Percentiles rank a stretch among this genome's conserved stretches.
phyloP scores from a whole-genome alignment of 2,888 invertebrate species.

The Scrobipalpa atriplicella region DNA sequence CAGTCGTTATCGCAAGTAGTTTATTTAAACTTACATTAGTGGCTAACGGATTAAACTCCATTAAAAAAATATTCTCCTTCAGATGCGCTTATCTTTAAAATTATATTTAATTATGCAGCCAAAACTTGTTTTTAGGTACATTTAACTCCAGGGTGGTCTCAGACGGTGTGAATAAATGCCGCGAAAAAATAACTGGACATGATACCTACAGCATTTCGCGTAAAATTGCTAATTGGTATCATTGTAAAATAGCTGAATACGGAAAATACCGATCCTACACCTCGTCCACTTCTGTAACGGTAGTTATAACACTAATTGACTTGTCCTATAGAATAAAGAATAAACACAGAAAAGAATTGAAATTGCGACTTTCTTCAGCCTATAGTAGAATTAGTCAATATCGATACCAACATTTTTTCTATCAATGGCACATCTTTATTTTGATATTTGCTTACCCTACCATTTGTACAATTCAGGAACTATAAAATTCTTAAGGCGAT shows the following conservation, averaged over 20 bases:
- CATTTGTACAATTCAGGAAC: too few relatives aligned
- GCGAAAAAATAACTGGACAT: not conserved
- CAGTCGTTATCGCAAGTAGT: not conserved
- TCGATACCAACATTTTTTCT: too few relatives aligned
- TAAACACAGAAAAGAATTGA: too few relatives aligned
- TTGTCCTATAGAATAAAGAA: too few relatives aligned
- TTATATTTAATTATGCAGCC: conserved; percentile 10
- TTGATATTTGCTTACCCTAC: too few relatives aligned
- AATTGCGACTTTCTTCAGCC: too few relatives aligned
- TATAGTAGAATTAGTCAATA: too few relatives aligned
- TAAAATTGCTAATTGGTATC: conserved; percentile 1
- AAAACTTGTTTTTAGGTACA: not conserved
- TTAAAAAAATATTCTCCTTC: not conserved
- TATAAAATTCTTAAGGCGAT: too few relatives aligned
- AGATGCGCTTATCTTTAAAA: conserved; percentile 1
- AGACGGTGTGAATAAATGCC: not conserved
- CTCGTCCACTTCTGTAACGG: not conserved
- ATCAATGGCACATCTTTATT: too few relatives aligned
- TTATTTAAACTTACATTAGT: conserved; percentile 3
- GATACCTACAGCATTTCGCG: not conserved
- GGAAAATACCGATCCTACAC: too few relatives aligned
- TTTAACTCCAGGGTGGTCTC: conserved; percentile 10
- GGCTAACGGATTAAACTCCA: not conserved
- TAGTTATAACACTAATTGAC: too few relatives aligned
- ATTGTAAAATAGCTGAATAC: not conserved